Conservation (phyloP, 2,888 invertebrate genomes). For the Caenorhabditis angaria region DNA sequence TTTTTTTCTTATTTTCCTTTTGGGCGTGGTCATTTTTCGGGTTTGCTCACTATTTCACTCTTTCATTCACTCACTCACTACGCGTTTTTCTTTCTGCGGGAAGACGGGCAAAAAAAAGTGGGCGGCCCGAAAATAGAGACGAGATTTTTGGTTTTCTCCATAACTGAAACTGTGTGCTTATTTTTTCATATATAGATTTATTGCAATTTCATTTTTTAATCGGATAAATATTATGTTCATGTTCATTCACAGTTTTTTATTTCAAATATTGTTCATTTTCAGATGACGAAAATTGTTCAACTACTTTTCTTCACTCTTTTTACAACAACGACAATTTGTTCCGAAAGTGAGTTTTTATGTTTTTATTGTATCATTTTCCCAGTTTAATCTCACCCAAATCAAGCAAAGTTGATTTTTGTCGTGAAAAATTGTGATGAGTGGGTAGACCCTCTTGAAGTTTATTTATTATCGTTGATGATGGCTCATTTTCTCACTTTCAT, state of each 20-base stretch:
- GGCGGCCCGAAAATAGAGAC: neutral
- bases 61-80: neutral
- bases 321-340: neutral
- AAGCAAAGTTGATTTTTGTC: neutral
- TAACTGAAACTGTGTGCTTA: neutral
- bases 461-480: conserved; percentile 4
- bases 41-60: neutral
- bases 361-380: neutral
- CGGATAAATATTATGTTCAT: neutral
- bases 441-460: conserved; percentile 2
- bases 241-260: neutral
- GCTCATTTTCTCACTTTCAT: neutral
- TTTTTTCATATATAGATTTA: too few species aligned
- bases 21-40: neutral
- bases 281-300: neutral
- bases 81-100: neutral
- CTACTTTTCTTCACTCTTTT: neutral
- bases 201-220: too few species aligned
- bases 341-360: neutral
- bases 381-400: too few species aligned
- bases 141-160: neutral
- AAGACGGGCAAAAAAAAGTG: neutral
- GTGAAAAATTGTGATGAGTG: conserved; percentile 2
- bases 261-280: neutral
- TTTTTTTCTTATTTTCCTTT: neutral